Evolutionary conservation across 2,113 vertebrate species (phyloP).

Genomic region (Lepus europaeus): DNA sequence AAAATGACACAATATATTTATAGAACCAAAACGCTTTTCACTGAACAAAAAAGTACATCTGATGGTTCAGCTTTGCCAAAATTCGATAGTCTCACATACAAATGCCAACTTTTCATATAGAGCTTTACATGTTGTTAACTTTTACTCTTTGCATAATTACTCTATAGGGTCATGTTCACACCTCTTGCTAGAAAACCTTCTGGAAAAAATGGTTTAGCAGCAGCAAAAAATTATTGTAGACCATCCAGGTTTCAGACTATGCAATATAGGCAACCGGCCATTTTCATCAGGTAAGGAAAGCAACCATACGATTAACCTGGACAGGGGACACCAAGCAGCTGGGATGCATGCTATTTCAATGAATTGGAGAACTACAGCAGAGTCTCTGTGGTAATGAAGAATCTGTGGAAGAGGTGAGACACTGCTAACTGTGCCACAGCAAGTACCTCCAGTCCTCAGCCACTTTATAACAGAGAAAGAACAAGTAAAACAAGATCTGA

Average conservation of each 20-base stretch:
- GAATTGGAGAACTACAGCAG: not conserved
- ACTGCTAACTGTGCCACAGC: not conserved
- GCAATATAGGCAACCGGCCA: not conserved
- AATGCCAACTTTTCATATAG: not conserved
- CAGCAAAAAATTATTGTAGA: not conserved
- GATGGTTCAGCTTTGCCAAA: not conserved
- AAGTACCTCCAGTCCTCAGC: not conserved
- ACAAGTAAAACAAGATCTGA: not conserved
- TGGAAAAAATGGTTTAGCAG: not conserved
- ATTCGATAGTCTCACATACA: not conserved
- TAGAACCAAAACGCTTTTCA: not conserved
- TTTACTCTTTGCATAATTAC: not conserved
- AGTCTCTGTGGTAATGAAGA: not conserved
- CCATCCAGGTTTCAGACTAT: not conserved
- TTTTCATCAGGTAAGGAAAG: not conserved
- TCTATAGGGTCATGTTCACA: not conserved
- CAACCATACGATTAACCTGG: not conserved
- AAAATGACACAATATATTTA: conserved; percentile 8
- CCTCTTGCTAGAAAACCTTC: not conserved
- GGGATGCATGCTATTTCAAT: not conserved
- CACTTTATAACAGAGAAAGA: not conserved
- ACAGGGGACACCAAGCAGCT: not conserved
- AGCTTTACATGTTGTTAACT: not conserved
- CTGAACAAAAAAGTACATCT: not conserved
- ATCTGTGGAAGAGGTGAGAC: not conserved